Evolutionary conservation across 2,888 invertebrate species (phyloP).

Genomic region (Heliconius hortense): DNA sequence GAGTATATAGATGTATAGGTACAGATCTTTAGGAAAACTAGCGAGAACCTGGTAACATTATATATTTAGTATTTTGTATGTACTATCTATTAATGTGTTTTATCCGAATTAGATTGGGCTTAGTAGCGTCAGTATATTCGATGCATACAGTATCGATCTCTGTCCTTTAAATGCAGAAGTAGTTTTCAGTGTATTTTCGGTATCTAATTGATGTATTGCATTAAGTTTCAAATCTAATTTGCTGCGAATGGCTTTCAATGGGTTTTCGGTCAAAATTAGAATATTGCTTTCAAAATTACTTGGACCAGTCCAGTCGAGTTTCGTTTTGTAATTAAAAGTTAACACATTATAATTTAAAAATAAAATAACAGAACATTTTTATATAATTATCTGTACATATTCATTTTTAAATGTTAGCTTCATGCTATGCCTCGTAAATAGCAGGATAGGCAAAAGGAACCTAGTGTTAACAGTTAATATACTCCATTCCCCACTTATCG

Average conservation of each 20-base stretch:
- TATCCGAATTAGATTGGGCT: not conserved
- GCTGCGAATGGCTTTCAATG: not conserved
- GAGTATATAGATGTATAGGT: too few species aligned
- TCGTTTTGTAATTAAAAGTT: not conserved
- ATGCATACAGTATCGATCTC: constrained; percentile 8
- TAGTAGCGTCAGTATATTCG: not conserved
- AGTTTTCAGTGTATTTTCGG: not conserved
- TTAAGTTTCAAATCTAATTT: not conserved
- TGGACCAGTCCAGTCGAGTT: not conserved
- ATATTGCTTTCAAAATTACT: not conserved
- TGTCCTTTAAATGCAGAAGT: not conserved
- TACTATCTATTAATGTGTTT: not conserved
- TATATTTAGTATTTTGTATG: too few species aligned
- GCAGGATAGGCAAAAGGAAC: too few species aligned
- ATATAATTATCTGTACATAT: too few species aligned
- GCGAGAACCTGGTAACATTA: too few species aligned
- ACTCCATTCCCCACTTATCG: too few species aligned
- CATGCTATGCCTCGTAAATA: too few species aligned
- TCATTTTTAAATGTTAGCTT: too few species aligned
- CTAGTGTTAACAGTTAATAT: too few species aligned
- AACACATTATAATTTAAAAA: not conserved
- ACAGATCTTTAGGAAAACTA: too few species aligned
- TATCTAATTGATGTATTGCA: constrained; percentile 7
- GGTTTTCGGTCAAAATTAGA: not conserved
- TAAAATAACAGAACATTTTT: not conserved